Evolutionary conservation across 2,888 invertebrate genomes (phyloP), one percentile per base, ranked within the genome.

Genomic region (Eristalis intricaria): DNA sequence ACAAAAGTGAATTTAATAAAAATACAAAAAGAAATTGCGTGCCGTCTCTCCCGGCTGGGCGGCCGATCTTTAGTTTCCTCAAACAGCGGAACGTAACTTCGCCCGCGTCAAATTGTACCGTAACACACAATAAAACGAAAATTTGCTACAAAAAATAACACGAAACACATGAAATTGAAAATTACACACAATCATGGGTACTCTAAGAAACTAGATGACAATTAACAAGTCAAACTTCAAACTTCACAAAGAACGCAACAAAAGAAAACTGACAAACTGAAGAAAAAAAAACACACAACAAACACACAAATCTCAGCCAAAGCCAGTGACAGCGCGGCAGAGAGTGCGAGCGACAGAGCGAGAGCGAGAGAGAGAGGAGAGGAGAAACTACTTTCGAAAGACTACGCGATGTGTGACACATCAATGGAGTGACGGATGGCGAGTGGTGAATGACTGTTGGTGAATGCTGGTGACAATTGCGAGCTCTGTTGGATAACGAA

Each of bases 351-450:
- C 32, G 32, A 32, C 32, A 32, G 32, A 32, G 32, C 4, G 73
- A n/a, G n/a, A n/a, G n/a, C n/a, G n/a, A n/a, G n/a, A n/a, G n/a
- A n/a, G n/a, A n/a, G n/a, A n/a, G n/a, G 74, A 70, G 61, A 81
- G 63, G 71, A 80, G 71, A 75, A 81, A 82, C 74, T 86, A 86
- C 86, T 82, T 85, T 85, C 73, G 38, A 81, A 81, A 81, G 40
- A 19, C 15, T 50, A 71, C 64, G 73, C 64, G 29, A 35, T 63
- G 68, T 77, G 77, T 77, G 77, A 77, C 69, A 69, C 38, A 74
- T 63, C 35, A 65, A 65, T 35, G 38, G 35, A 50, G 68, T 77
- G 77, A 63, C 32, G 4, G 35, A n/a, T 69, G 50, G 50, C 50
- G 19, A 29, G 63, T 63, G 50, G 50, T 50, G 50, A 19, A 50